Conservation (phyloP, 2,888 invertebrate species). For the Aquatica leii region DNA sequence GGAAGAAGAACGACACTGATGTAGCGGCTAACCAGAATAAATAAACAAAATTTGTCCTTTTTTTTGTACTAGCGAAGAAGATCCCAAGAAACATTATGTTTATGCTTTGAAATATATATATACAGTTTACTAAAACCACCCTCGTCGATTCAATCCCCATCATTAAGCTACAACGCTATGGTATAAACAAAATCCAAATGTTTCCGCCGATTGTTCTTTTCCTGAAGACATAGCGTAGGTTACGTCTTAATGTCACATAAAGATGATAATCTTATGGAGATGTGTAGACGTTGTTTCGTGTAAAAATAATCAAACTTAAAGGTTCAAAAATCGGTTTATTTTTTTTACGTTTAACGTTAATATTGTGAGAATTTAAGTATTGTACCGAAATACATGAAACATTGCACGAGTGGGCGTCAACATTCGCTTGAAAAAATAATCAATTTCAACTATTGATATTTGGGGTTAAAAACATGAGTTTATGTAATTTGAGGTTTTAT, state of each 20-base stretch:
- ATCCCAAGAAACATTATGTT: constrained; percentile 12
- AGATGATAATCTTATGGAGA: constrained; percentile 37
- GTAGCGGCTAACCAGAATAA: constrained; percentile 23
- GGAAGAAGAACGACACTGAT: constrained; percentile 5
- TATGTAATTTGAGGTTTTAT: constrained; percentile 14
- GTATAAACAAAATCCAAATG: constrained; percentile 30
- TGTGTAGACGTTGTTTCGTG: constrained; percentile 30
- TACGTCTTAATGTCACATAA: constrained; percentile 36
- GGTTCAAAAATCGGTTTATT: constrained; percentile 40
- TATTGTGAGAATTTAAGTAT: constrained; percentile 45
- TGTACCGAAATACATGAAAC: constrained; percentile 39
- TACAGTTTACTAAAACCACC: constrained; percentile 21
- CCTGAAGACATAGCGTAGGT: constrained; percentile 14
- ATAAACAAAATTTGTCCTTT: constrained; percentile 15
- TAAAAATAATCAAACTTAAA: constrained; percentile 42
- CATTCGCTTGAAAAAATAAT: constrained; percentile 43
- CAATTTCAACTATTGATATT: constrained; percentile 41
- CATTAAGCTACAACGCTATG: constrained; percentile 9
- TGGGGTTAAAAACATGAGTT: constrained; percentile 38
- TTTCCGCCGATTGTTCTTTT: constrained; percentile 37
- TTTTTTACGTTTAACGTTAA: constrained; percentile 37
- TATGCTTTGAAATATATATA: constrained; percentile 18
- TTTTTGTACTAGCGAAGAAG: not conserved
- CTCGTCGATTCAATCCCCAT: constrained; percentile 5
- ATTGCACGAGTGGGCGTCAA: constrained; percentile 39